Evolutionary conservation across 2,888 invertebrate genomes (phyloP), one percentile per base, ranked within the genome.

Genomic region (Helleia helle): DNA sequence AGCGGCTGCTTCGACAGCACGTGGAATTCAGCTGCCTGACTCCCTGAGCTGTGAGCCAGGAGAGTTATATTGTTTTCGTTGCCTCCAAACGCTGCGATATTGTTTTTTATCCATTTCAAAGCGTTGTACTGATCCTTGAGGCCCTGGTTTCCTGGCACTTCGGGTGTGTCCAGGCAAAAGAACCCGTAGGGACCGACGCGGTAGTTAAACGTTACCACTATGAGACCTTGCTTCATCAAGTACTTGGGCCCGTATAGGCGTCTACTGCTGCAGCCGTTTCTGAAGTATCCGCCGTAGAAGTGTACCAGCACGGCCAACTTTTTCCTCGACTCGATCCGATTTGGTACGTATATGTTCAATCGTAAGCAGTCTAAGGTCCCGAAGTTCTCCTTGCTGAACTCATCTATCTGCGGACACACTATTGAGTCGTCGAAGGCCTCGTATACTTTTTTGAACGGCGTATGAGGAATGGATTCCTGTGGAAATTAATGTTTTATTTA

Each of bases 11-110:
- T 46, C 12, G 58, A 63, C 8, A 52, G 39, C 11, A 70, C 46
- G 24, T 70, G 71, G 1, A 62, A 48, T 47, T 65, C 62, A 3
- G 59, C 63, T 0, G 66, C 59, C 25, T 9, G 43, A 13, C 47
- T 60, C 1, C 71, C 71, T 13, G 71, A 63, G 36, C 71, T 71
- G 17, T 64, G 58, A 6, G 71, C 71, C 34, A 54, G 56, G 42
- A 71, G 44, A 1, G 71, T 70, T 12, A 72, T 60, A 46, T 59
- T 49, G 18, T 56, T 49, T 2, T 45, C 31, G 46, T 71, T 60
- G 6, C 71, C 72, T n/a, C 69, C 70, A 46, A 72, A 72, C 1
- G 62, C 52, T 27, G 54, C 62, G 28, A 71, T 69, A 17, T 71
- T 64, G 2, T 59, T 47, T 36, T 62, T 67, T 2, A 71, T 47